Percentiles rank a stretch among this genome's conserved stretches.
phyloP scores from a whole-genome alignment of 2,888 invertebrate species.

The Celastrina argiolus region DNA sequence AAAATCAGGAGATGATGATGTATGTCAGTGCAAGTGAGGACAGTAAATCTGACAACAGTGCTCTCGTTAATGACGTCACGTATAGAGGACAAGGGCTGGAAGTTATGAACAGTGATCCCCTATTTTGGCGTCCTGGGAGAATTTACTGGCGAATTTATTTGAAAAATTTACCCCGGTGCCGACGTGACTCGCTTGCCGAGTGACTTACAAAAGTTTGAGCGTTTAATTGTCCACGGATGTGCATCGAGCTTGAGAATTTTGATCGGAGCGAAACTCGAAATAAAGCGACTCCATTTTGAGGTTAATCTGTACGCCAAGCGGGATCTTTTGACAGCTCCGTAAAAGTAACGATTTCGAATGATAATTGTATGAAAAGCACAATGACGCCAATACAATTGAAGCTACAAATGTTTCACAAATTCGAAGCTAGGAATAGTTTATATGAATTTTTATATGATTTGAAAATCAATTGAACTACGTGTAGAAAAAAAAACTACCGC shows the following conservation, averaged over 20 bases:
- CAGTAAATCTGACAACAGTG: constrained; percentile 14
- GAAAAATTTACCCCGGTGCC: constrained; percentile 15
- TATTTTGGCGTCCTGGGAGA: constrained; percentile 18
- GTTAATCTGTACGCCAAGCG: neutral
- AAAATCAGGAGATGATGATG: too few species aligned
- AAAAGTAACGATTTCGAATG: too few species aligned
- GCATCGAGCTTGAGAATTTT: neutral
- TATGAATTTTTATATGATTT: too few species aligned
- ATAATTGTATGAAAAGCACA: too few species aligned
- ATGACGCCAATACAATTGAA: too few species aligned
- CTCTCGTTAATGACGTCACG: constrained; percentile 19
- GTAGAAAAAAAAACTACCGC: too few species aligned
- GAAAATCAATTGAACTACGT: too few species aligned
- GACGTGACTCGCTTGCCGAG: constrained; percentile 16
- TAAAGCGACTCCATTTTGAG: neutral
- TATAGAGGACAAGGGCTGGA: constrained; percentile 18
- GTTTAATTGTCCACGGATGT: constrained; percentile 12
- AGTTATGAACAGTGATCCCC: constrained; percentile 20
- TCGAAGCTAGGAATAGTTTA: too few species aligned
- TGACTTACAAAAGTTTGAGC: constrained; percentile 1
- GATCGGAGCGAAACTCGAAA: neutral
- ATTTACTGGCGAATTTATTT: constrained; percentile 22
- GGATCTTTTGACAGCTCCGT: too few species aligned
- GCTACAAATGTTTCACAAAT: too few species aligned
- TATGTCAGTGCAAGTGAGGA: neutral